Evolutionary conservation across 2,888 invertebrate genomes (phyloP).

Genomic region (Scaptomyza flava): DNA sequence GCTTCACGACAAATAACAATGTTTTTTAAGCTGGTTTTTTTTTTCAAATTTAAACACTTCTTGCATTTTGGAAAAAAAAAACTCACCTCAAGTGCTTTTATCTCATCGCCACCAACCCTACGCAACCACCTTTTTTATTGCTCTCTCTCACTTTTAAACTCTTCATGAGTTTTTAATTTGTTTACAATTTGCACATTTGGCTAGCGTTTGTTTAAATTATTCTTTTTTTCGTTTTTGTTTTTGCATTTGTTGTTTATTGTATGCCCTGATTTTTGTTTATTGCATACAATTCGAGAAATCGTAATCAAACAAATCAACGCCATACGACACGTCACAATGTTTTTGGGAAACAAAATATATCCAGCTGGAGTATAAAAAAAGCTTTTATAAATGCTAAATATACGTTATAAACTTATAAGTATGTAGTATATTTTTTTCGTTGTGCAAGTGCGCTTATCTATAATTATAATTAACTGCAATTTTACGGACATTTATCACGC

Average conservation of each 20-base stretch:
- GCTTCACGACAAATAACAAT: slow-evolving; percentile 36
- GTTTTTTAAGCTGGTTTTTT: slow-evolving; percentile 32
- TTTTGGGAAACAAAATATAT: slow-evolving; percentile 28
- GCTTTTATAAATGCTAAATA: slow-evolving; percentile 1
- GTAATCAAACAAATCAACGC: slow-evolving; percentile 1
- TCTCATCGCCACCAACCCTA: background rate
- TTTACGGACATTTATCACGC: slow-evolving; percentile 42
- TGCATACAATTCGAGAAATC: slow-evolving; percentile 22
- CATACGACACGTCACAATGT: slow-evolving; percentile 37
- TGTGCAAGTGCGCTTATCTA: slow-evolving; percentile 18
- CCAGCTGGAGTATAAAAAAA: slow-evolving; percentile 4
- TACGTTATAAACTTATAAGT: background rate
- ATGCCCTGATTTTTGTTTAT: slow-evolving; percentile 57
- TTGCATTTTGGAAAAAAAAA: slow-evolving; percentile 37
- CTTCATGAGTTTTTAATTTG: slow-evolving; percentile 31
- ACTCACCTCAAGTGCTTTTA: slow-evolving; percentile 1
- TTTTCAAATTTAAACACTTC: slow-evolving; percentile 24
- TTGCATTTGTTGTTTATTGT: slow-evolving; percentile 64
- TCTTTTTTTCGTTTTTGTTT: slow-evolving; percentile 47
- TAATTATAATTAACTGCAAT: slow-evolving; percentile 14
- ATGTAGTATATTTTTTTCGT: background rate
- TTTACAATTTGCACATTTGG: slow-evolving; percentile 70
- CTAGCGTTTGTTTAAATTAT: slow-evolving; percentile 54
- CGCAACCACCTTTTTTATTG: background rate
- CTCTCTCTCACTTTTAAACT: slow-evolving; percentile 4